Evolutionary conservation across 2,797 vertebrate genomes (phyloP), one percentile per base, ranked within the genome.

Genomic region (Xenops minutus): DNA sequence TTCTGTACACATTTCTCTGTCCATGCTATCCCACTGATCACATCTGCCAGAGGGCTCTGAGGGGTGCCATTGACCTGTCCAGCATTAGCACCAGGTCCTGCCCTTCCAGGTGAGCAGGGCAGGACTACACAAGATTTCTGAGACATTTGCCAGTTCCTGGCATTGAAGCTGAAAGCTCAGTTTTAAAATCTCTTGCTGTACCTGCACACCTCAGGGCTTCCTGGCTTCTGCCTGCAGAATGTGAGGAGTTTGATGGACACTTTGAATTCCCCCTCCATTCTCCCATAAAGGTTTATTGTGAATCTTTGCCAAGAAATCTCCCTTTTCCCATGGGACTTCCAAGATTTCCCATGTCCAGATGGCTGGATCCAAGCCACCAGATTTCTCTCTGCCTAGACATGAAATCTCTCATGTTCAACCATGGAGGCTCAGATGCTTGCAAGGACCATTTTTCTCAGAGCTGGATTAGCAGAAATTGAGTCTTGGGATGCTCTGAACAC

Each of bases 241-340:
- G 1, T n/a, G 23, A 85, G 26, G 56, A 61, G 72, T 46, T 71
- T 79, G 63, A 73, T 30, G n/a, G 71, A 41, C 63, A 34, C 44
- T 90, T 81, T 14, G 7, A 58, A 46, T 81, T 92, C 89, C 16
- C 43, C 80, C n/a, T 92, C 73, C 39, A 30, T 48, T 91, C 48
- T 92, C 44, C 52, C 22, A 0, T 80, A 67, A 89, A 91, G 69
- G 71, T 71, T 68, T 66, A 17, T 51, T 36, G 37, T 72, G 79
- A 85, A n/a, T 34, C 75, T 83, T 81, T 93, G 59, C 72, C 83
- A 88, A 95, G 75, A 94, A 82, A 69, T 68, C 43, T 80, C 51
- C 83, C 29, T 69, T 88, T 93, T 85, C 85, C 85, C 1, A 0
- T 71, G 69, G 82, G 39, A 78, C 54, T 85, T 81, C 44, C 46